Evolutionary conservation across 1,140 invertebrate genomes (phyloP).

Genomic region (Phenacoccus solenopsis): DNA sequence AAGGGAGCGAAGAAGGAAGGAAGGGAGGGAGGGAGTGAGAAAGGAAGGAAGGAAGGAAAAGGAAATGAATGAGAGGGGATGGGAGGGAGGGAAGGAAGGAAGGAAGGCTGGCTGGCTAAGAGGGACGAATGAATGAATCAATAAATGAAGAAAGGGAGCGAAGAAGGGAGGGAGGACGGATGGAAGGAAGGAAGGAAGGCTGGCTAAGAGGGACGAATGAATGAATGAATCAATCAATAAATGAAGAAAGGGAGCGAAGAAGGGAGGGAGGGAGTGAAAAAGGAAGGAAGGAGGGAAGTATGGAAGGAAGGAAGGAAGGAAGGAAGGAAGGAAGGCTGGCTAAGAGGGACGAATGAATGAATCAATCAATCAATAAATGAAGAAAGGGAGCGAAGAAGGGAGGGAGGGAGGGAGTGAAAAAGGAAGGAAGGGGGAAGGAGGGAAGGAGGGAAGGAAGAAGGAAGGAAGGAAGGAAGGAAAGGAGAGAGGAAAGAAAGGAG

Average conservation of each 20-base stretch:
- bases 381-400: not conserved
- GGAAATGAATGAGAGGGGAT: too few species aligned
- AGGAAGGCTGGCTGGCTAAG: too few species aligned
- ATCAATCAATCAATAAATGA: too few species aligned
- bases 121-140: too few species aligned
- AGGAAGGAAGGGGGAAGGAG: not conserved
- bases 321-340: not conserved
- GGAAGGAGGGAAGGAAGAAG: constrained; percentile 7
- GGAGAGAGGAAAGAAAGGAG: constrained; percentile 7
- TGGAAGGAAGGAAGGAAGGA: not conserved
- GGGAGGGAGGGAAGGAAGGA: too few species aligned
- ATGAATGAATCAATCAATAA: not conserved
- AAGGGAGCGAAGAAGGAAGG: too few species aligned
- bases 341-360: not conserved
- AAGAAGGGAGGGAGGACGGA: too few species aligned
- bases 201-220: not conserved
- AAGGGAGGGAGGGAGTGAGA: too few species aligned
- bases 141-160: too few species aligned
- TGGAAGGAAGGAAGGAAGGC: not conserved
- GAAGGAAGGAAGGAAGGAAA: constrained; percentile 12
- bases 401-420: constrained; percentile 11
- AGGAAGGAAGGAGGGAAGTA: constrained; percentile 5
- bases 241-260: not conserved
- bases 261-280: not conserved
- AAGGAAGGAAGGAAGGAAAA: too few species aligned